These are phyloP conservation scores for Miichthys miiuy DNA, from an alignment of 2,797 vertebrate genomes.

Conservation along the genomic window DNA sequence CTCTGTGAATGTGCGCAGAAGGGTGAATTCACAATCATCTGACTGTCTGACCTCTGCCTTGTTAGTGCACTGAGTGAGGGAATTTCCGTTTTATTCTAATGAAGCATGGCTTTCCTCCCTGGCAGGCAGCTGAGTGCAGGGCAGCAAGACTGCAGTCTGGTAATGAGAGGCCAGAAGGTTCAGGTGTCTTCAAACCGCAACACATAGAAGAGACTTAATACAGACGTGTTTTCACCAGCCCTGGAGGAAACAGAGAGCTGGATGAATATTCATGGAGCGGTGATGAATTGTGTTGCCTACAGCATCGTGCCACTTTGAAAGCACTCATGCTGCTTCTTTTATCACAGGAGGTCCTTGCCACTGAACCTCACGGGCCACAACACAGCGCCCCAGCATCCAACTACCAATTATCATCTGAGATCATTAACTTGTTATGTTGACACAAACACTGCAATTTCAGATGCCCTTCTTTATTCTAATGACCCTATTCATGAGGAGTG, in stretches of 20 bases:
- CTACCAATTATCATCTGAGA: constrained; percentile 83
- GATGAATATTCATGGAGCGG: constrained; percentile 83
- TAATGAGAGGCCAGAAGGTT: constrained; percentile 83
- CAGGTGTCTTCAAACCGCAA: constrained; percentile 78
- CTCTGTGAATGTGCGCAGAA: constrained; percentile 33
- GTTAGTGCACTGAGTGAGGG: constrained; percentile 71
- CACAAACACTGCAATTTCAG: constrained; percentile 82
- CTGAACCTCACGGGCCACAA: constrained; percentile 72
- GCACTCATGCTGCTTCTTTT: constrained; percentile 78
- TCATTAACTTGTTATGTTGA: constrained; percentile 83
- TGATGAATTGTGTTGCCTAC: constrained; percentile 81
- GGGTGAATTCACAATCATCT: constrained; percentile 69
- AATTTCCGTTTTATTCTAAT: constrained; percentile 81
- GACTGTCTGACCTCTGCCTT: constrained; percentile 72
- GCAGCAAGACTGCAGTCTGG: constrained; percentile 59
- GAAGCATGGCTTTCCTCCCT: constrained; percentile 71
- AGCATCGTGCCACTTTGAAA: constrained; percentile 77
- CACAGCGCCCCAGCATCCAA: constrained; percentile 67
- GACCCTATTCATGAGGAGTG: constrained; percentile 75
- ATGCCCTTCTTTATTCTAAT: constrained; percentile 79
- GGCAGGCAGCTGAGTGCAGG: constrained; percentile 69
- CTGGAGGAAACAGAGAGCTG: constrained; percentile 70
- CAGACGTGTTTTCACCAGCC: constrained; percentile 71
- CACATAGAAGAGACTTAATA: constrained; percentile 71
- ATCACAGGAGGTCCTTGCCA: constrained; percentile 75